Evolutionary conservation across 2,888 invertebrate genomes (phyloP).

Genomic region (Urechis unicinctus): DNA sequence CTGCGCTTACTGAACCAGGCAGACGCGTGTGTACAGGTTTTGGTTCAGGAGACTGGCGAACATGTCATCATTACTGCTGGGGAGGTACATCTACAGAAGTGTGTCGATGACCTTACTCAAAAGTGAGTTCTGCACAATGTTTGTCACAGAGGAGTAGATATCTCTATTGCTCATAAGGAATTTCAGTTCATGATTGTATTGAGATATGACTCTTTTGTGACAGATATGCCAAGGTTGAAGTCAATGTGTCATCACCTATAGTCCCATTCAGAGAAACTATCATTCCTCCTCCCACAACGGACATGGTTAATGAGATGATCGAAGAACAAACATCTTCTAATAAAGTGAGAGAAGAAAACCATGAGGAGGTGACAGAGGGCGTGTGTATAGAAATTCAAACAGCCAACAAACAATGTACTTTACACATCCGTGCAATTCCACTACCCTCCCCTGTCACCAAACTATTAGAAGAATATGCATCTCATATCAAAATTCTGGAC

Average conservation of each 20-base stretch:
- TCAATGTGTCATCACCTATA: constrained; percentile 90
- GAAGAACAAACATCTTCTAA: constrained; percentile 52
- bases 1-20: constrained; percentile 84
- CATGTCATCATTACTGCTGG: constrained; percentile 91
- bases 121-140: constrained; percentile 38
- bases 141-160: background rate
- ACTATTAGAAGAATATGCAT: background rate
- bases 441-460: background rate
- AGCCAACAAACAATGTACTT: constrained; percentile 62
- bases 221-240: constrained; percentile 64
- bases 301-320: constrained; percentile 80
- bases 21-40: constrained; percentile 74
- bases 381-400: constrained; percentile 56
- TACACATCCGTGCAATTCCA: background rate
- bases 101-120: constrained; percentile 80
- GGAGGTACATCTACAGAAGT: constrained; percentile 92
- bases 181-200: background rate
- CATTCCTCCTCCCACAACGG: constrained; percentile 69
- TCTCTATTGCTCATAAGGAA: background rate
- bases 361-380: constrained; percentile 27
- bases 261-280: constrained; percentile 95
- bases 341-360: constrained; percentile 25
- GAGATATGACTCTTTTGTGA: constrained; percentile 29
- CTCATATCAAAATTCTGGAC: background rate
- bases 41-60: constrained; percentile 87